Percentiles rank a stretch among this genome's conserved stretches.
Evolutionary conservation across 2,888 invertebrate species (phyloP).

Genomic region (Parnassius orleans): DNA sequence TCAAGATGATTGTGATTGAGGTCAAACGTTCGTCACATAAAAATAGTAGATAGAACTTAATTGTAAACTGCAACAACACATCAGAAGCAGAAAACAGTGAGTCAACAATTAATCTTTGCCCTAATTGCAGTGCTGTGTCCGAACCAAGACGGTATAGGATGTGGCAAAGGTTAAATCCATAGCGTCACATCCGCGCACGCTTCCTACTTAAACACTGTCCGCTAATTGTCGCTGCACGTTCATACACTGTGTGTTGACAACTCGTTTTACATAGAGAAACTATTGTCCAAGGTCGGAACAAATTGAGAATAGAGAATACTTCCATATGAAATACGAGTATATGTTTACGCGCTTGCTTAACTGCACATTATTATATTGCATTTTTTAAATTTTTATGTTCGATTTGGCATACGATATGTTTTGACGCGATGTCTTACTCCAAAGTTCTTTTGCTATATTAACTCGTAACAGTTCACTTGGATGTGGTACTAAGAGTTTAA

Average conservation of each 20-base stretch:
- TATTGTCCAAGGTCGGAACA: constrained; percentile 20
- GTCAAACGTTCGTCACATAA: not conserved
- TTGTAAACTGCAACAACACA: constrained; percentile 10
- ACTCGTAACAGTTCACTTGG: no score
- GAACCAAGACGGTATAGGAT: constrained; percentile 72
- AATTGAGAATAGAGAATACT: not conserved
- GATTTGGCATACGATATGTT: no score
- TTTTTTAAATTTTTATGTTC: no score
- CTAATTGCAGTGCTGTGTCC: constrained; percentile 49
- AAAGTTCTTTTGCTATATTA: no score
- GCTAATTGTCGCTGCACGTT: constrained; percentile 62
- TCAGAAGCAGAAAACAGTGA: constrained; percentile 36
- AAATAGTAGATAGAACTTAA: not conserved
- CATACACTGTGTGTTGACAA: constrained; percentile 40
- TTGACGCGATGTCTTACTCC: no score
- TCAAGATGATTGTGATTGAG: no score
- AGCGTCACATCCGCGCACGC: constrained; percentile 71
- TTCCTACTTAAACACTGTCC: constrained; percentile 66
- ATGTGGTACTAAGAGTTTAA: no score
- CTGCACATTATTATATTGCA: no score
- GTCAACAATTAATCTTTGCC: constrained; percentile 51
- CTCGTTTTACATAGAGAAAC: constrained; percentile 2
- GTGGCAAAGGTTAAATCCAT: constrained; percentile 77
- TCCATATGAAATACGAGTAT: no score
- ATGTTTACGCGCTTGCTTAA: no score